phyloP scores from a whole-genome alignment of 2,797 vertebrate species.

The Gadopsis bispinosus region DNA sequence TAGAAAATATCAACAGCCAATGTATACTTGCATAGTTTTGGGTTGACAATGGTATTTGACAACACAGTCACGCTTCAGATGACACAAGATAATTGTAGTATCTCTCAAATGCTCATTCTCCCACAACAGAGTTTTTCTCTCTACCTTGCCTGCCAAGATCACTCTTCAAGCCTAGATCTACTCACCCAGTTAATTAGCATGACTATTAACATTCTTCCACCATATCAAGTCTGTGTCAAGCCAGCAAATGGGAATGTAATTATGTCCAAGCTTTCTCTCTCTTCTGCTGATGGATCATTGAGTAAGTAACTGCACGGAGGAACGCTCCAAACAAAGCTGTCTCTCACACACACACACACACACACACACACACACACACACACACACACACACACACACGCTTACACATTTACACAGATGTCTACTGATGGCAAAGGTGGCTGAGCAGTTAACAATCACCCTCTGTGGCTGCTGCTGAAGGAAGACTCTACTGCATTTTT shows the following conservation, averaged over 20 bases:
- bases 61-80: constrained; percentile 1
- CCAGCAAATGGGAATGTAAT: constrained; percentile 55
- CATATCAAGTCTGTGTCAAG: constrained; percentile 52
- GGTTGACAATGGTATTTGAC: not conserved
- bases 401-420: constrained; percentile 17
- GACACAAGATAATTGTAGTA: constrained; percentile 1
- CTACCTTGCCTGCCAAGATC: constrained; percentile 32
- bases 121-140: constrained; percentile 8
- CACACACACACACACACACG: constrained; percentile 16
- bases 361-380: constrained; percentile 22
- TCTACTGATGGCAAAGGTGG: constrained; percentile 42
- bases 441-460: constrained; percentile 48
- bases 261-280: constrained; percentile 39
- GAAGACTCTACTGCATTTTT: constrained; percentile 28
- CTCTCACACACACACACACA: constrained; percentile 16
- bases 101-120: constrained; percentile 14
- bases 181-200: constrained; percentile 58
- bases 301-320: constrained; percentile 41
- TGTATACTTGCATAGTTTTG: not conserved
- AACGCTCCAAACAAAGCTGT: constrained; percentile 32
- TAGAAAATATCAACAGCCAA: not conserved
- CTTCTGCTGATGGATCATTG: constrained; percentile 39
- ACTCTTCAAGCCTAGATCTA: constrained; percentile 32
- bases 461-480: constrained; percentile 18
- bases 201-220: constrained; percentile 63